Percentiles rank a stretch among this genome's conserved stretches.
These are phyloP conservation scores for Stictonetta naevosa DNA, from an alignment of 2,113 vertebrate genomes.

Conservation along the genomic window DNA sequence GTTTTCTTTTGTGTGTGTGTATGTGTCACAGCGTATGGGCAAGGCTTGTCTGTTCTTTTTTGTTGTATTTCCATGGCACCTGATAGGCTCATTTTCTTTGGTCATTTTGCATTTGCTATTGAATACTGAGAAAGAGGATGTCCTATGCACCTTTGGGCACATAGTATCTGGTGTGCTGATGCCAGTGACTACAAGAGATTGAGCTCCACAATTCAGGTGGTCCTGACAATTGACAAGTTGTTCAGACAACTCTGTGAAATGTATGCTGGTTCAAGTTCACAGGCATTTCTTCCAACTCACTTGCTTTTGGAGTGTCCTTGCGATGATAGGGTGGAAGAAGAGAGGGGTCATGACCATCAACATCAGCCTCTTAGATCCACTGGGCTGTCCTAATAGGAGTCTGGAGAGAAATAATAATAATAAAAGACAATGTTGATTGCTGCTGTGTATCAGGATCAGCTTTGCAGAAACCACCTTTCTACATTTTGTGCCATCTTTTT, in stretches of 20 bases:
- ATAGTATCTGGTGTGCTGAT: not conserved
- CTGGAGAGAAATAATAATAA: not conserved
- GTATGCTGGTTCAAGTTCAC: not conserved
- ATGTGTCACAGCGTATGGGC: not conserved
- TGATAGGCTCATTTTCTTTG: not conserved
- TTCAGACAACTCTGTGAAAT: not conserved
- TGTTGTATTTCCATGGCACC: not conserved
- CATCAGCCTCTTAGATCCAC: not conserved
- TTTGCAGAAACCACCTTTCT: not conserved
- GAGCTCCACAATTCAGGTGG: not conserved
- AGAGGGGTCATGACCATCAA: not conserved
- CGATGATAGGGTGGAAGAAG: not conserved
- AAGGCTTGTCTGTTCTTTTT: not conserved
- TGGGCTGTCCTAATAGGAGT: not conserved
- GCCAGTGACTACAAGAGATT: not conserved
- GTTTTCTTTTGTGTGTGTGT: fast-evolving
- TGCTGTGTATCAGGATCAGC: not conserved
- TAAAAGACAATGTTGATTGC: not conserved
- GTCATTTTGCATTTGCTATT: not conserved
- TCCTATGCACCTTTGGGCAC: not conserved
- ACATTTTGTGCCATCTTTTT: not conserved
- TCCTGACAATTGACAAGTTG: too few species aligned
- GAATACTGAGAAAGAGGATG: not conserved
- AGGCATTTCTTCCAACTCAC: not conserved
- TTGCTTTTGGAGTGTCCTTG: not conserved